Percentiles rank a stretch among this genome's conserved stretches.
Conservation (phyloP, 2,888 invertebrate genomes). For the Brachynemurus nebulosus region DNA sequence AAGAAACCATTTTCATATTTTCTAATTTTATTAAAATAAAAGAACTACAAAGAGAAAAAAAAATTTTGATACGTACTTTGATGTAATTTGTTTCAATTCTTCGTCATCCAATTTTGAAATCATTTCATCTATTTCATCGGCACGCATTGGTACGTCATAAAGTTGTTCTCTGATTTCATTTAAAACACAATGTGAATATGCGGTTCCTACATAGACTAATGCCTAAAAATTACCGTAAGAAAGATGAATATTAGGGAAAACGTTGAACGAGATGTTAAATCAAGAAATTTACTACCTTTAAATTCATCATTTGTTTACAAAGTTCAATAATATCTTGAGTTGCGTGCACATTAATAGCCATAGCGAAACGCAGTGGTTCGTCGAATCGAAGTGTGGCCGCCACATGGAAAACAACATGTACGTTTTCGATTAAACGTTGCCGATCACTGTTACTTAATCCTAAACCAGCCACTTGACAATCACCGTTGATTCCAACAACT, state of each 20-base stretch:
- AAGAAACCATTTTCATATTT: too few species aligned
- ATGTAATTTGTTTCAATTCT: conserved; percentile 23
- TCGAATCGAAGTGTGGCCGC: conserved; percentile 89
- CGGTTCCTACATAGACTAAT: conserved; percentile 66
- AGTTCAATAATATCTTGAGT: conserved; percentile 62
- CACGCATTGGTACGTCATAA: conserved; percentile 41
- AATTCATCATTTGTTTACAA: conserved; percentile 51
- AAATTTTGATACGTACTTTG: conserved; percentile 37
- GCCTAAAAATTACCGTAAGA: conserved; percentile 34
- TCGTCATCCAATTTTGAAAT: conserved; percentile 29
- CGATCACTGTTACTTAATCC: conserved; percentile 48
- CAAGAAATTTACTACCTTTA: conserved; percentile 39
- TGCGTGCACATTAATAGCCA: conserved; percentile 66
- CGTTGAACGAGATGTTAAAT: neutral
- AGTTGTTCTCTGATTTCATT: conserved; percentile 50
- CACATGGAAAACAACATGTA: conserved; percentile 65
- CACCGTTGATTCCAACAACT: conserved; percentile 52
- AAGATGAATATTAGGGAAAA: neutral
- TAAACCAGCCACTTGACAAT: conserved; percentile 49
- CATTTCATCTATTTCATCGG: conserved; percentile 32
- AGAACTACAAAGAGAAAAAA: neutral
- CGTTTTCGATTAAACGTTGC: conserved; percentile 44
- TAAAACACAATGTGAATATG: conserved; percentile 60
- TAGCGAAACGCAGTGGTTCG: conserved; percentile 62
- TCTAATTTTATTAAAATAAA: neutral